phyloP scores from a whole-genome alignment of 2,797 vertebrate species.

The Notolepis coatsorum region DNA sequence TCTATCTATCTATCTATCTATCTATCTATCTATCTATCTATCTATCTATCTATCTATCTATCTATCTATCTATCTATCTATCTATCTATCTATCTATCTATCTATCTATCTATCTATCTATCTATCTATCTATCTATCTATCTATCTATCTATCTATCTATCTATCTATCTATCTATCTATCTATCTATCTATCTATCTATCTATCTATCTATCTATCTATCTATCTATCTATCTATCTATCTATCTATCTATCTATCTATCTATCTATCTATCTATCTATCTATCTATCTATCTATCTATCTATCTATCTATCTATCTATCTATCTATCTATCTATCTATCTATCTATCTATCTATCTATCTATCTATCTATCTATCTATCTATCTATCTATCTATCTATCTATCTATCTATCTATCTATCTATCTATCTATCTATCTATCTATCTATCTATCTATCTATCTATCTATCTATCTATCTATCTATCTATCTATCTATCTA shows the following conservation, averaged over 20 bases:
- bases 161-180: conserved; percentile 33
- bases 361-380: too few species aligned
- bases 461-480: neutral
- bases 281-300: too few species aligned
- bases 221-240: conserved; percentile 33
- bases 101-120: too few species aligned
- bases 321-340: too few species aligned
- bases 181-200: too few species aligned
- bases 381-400: too few species aligned
- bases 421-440: neutral
- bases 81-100: conserved; percentile 32
- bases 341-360: conserved; percentile 33
- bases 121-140: conserved; percentile 33
- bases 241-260: too few species aligned
- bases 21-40: too few species aligned
- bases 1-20: too few species aligned
- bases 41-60: conserved; percentile 33
- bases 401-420: conserved; percentile 33
- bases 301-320: conserved; percentile 33
- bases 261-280: conserved; percentile 32
- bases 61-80: too few species aligned
- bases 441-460: neutral
- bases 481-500: neutral
- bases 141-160: too few species aligned
- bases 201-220: too few species aligned